These are phyloP conservation scores for Dolichopus griseipennis DNA, from an alignment of 2,888 invertebrate genomes.

Conservation along the genomic window DNA sequence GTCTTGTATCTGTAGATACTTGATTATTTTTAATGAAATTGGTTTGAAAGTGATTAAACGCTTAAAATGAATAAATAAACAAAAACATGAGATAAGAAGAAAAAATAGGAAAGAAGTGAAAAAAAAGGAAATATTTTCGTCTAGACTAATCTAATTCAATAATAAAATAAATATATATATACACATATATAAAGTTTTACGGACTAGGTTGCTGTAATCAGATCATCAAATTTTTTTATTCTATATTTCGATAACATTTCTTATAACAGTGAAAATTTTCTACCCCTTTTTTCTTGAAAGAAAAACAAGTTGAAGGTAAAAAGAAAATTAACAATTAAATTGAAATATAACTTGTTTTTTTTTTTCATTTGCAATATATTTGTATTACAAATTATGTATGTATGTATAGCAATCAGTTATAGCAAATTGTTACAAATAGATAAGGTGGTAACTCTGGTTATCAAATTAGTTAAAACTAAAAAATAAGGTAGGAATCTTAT, in stretches of 20 bases:
- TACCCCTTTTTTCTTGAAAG: too few relatives aligned
- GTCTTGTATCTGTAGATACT: background rate
- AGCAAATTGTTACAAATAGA: too few relatives aligned
- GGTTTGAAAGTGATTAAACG: background rate
- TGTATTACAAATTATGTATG: too few relatives aligned
- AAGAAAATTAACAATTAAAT: too few relatives aligned
- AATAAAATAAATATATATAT: background rate
- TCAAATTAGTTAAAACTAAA: too few relatives aligned
- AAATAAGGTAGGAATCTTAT: too few relatives aligned
- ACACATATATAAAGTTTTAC: background rate
- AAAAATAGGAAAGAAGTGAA: background rate
- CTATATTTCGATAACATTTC: background rate
- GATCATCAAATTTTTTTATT: background rate
- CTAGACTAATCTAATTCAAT: conserved; percentile 1
- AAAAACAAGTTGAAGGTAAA: too few relatives aligned
- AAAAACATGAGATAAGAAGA: background rate
- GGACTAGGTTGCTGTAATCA: background rate
- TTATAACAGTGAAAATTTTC: too few relatives aligned
- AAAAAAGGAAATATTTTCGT: background rate
- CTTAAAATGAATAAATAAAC: background rate
- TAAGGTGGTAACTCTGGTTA: too few relatives aligned
- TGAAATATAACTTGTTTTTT: too few relatives aligned
- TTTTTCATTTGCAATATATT: too few relatives aligned
- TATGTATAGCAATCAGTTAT: too few relatives aligned
- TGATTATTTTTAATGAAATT: background rate